These are phyloP conservation scores for Chlamydotis undulata DNA, from an alignment of 2,113 vertebrate genomes.

Conservation along the genomic window DNA sequence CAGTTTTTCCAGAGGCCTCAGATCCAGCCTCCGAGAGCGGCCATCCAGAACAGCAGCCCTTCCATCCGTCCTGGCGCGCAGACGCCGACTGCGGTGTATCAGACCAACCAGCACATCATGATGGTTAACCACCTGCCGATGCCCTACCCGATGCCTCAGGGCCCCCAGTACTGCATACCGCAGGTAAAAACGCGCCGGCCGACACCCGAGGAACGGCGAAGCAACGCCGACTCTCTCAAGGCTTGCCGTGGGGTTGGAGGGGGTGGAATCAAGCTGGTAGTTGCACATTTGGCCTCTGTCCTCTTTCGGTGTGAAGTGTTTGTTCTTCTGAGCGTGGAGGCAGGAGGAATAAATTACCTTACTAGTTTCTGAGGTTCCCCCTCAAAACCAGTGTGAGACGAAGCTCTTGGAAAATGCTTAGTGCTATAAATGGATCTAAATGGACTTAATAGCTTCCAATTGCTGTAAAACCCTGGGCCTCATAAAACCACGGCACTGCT, in stretches of 20 bases:
- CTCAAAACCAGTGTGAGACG: not conserved
- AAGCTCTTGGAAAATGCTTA: not conserved
- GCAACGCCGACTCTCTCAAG: not conserved
- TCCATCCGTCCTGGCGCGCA: conserved; percentile 92
- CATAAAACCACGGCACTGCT: not conserved
- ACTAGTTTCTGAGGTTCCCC: not conserved
- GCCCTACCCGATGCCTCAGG: conserved; percentile 93
- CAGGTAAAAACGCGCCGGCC: conserved; percentile 74
- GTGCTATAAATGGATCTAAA: not conserved
- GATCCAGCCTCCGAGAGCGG: conserved; percentile 90
- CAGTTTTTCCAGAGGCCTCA: conserved; percentile 98
- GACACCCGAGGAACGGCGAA: not conserved
- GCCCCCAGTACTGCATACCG: conserved; percentile 95
- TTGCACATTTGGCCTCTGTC: not conserved
- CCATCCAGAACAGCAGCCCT: conserved; percentile 89
- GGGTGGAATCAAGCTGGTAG: not conserved
- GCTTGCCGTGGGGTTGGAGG: not conserved
- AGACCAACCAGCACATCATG: conserved; percentile 95
- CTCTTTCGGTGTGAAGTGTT: not conserved
- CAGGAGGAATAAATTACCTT: not conserved
- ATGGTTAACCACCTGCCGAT: conserved; percentile 93
- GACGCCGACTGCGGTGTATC: conserved; percentile 89
- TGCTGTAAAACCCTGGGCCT: not conserved
- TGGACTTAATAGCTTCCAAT: not conserved
- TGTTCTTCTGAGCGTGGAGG: not conserved